Percentiles rank a stretch among this genome's conserved stretches.
These are phyloP conservation scores for Stegophylla sp. DNA, from an alignment of 2,888 invertebrate genomes.

Conservation along the genomic window DNA sequence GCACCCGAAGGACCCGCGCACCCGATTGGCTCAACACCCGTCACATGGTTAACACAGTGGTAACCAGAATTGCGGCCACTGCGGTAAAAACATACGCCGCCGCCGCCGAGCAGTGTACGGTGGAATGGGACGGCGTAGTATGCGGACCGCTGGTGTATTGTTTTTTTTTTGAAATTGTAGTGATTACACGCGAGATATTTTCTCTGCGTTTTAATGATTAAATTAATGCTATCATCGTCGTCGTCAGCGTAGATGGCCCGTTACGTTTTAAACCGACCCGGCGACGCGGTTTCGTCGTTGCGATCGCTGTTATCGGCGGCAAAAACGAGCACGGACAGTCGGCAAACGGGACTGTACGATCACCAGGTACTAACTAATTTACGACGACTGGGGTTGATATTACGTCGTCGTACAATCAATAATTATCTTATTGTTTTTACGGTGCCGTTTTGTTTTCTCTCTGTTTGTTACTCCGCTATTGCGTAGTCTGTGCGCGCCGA, in stretches of 20 bases:
- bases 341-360: background rate
- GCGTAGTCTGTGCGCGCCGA: no score
- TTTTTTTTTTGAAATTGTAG: no score
- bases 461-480: no score
- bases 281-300: background rate
- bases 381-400: background rate
- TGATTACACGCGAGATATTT: background rate
- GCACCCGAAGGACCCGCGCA: slow-evolving; percentile 52
- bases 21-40: slow-evolving; percentile 58
- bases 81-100: slow-evolving; percentile 55
- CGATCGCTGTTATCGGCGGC: slow-evolving; percentile 3
- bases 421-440: background rate
- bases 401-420: background rate
- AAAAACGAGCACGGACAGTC: background rate
- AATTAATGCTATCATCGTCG: no score
- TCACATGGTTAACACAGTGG: slow-evolving; percentile 59
- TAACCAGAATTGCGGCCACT: slow-evolving; percentile 58
- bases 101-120: background rate
- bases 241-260: slow-evolving; percentile 22
- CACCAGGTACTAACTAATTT: slow-evolving; percentile 8
- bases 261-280: slow-evolving; percentile 16
- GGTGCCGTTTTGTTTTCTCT: background rate
- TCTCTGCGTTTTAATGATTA: no score
- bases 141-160: no score
- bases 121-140: background rate